phyloP scores from a whole-genome alignment of 2,888 invertebrate genomes.

The Neocrepidodera transversa region DNA sequence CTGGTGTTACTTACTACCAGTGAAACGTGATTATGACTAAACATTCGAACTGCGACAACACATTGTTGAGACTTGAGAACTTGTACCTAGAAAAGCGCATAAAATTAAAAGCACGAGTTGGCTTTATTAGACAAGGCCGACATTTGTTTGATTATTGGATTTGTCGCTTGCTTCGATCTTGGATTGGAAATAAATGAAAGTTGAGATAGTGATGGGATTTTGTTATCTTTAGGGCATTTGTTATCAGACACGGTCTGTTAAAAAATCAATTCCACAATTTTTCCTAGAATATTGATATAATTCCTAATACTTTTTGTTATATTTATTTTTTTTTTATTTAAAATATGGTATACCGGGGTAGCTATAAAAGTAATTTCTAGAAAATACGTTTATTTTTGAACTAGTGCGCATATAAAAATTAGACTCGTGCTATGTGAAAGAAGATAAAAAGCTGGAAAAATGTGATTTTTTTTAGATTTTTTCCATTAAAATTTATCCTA shows the following conservation, averaged over 20 bases:
- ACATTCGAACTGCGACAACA: slow-evolving; percentile 9
- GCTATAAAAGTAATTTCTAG: too few species aligned
- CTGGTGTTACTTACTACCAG: not conserved
- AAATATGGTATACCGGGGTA: too few species aligned
- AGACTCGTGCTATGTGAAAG: too few species aligned
- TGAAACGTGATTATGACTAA: slow-evolving; percentile 18
- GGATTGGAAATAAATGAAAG: slow-evolving; percentile 1
- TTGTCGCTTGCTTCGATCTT: slow-evolving; percentile 5
- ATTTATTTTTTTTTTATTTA: too few species aligned
- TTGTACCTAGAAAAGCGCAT: slow-evolving; percentile 17
- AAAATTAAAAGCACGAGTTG: slow-evolving; percentile 6
- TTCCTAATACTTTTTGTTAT: too few species aligned
- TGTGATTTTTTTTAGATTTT: too few species aligned
- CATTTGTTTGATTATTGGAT: slow-evolving; percentile 9
- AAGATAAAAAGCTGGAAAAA: too few species aligned
- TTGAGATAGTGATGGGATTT: not conserved
- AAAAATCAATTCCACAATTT: too few species aligned
- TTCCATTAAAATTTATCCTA: too few species aligned
- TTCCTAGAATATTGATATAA: too few species aligned
- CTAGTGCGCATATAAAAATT: too few species aligned
- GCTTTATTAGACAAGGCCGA: slow-evolving; percentile 2
- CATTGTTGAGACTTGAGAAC: not conserved
- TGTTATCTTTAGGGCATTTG: not conserved
- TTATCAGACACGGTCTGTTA: not conserved
- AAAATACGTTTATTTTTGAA: too few species aligned